Evolutionary conservation across 2,888 invertebrate genomes (phyloP).

Genomic region (Drosophila stalkeri): DNA sequence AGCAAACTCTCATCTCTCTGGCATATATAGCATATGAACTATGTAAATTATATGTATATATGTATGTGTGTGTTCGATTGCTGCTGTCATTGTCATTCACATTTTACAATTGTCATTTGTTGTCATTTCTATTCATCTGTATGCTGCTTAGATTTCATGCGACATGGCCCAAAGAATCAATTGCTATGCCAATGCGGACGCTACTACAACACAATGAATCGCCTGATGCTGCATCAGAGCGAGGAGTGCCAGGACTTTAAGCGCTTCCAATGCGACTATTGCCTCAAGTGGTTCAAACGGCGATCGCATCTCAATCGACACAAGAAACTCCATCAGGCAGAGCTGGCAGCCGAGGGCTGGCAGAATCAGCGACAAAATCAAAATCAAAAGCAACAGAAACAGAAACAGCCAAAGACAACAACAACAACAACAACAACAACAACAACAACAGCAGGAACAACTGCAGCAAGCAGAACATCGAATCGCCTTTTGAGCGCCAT

Average conservation of each 20-base stretch:
- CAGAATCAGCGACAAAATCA: conserved; percentile 32
- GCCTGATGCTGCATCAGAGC: conserved; percentile 77
- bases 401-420: conserved; percentile 2
- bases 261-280: conserved; percentile 78
- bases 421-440: background rate
- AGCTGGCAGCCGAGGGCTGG: conserved; percentile 60
- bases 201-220: conserved; percentile 77
- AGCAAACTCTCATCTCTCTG: conserved; percentile 33
- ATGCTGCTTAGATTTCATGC: conserved; percentile 42
- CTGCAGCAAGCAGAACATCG: conserved; percentile 7
- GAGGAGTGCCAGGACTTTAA: conserved; percentile 80
- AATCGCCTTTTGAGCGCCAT: conserved; percentile 30
- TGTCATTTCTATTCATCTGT: conserved; percentile 29
- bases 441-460: background rate
- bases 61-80: conserved; percentile 5
- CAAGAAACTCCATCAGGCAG: conserved; percentile 78
- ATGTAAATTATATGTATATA: conserved; percentile 1
- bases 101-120: conserved; percentile 32
- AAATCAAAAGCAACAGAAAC: conserved; percentile 17
- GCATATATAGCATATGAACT: conserved; percentile 10
- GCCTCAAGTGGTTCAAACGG: conserved; percentile 81
- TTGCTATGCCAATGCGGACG: conserved; percentile 86
- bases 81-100: conserved; percentile 1
- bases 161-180: conserved; percentile 65
- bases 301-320: conserved; percentile 83